Conservation (phyloP, 2,113 vertebrate species). For the Tautogolabrus adspersus region DNA sequence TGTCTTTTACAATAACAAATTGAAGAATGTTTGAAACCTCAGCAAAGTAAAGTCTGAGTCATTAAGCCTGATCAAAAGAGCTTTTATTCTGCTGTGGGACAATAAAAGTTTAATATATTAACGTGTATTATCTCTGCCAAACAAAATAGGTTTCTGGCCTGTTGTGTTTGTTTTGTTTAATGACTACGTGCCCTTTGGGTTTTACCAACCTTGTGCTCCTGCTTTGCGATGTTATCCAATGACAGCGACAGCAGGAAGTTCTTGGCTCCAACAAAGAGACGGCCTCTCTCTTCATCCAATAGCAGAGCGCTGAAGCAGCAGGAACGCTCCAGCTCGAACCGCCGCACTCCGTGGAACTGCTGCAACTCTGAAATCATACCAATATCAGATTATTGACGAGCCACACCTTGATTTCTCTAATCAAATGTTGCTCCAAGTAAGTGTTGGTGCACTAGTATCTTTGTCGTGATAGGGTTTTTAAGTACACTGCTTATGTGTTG, state of each 20-base stretch:
- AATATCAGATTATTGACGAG: background rate
- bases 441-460: background rate
- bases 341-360: slow-evolving; percentile 88
- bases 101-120: background rate
- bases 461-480: background rate
- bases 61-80: background rate
- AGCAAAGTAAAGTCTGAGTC: background rate
- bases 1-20: background rate
- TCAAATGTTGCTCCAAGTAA: background rate
- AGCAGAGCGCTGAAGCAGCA: slow-evolving; percentile 94
- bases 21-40: background rate
- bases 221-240: slow-evolving; percentile 93
- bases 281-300: slow-evolving; percentile 93
- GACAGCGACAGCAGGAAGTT: slow-evolving; percentile 94
- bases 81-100: background rate
- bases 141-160: background rate
- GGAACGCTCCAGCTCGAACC: slow-evolving; percentile 89
- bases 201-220: slow-evolving; percentile 89
- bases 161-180: background rate
- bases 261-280: slow-evolving; percentile 92
- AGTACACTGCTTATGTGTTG: too few species aligned
- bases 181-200: background rate
- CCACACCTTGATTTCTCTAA: background rate
- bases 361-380: slow-evolving; percentile 85
- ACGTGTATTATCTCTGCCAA: background rate